Evolutionary conservation across 2,113 vertebrate species (phyloP).

Genomic region (Ceyx margarethae): DNA sequence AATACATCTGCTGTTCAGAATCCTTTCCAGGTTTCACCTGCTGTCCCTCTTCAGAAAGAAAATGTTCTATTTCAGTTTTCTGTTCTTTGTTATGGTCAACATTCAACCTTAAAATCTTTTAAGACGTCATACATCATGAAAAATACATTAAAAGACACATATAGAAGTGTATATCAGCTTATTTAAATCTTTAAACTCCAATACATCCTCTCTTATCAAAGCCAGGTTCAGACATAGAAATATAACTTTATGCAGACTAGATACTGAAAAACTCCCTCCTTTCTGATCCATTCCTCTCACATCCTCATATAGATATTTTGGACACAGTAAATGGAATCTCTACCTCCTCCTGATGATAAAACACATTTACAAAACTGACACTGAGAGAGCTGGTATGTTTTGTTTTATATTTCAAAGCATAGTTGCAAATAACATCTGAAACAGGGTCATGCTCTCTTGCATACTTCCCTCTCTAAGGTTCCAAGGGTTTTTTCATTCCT

Average conservation of each 20-base stretch:
- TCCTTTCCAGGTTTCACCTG: neutral
- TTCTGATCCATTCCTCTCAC: neutral
- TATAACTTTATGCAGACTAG: neutral
- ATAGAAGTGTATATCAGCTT: neutral
- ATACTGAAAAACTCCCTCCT: neutral
- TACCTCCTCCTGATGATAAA: neutral
- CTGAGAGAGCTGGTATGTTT: neutral
- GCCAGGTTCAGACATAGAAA: neutral
- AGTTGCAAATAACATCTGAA: neutral
- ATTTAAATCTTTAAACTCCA: neutral
- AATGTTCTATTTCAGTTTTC: neutral
- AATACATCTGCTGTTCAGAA: neutral
- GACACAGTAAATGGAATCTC: neutral
- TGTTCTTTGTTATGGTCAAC: neutral
- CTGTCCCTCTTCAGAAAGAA: neutral
- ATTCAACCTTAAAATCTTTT: neutral
- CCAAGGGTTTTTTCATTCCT: neutral
- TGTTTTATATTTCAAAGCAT: neutral
- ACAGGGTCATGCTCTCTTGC: neutral
- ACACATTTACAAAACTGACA: neutral
- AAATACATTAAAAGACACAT: neutral
- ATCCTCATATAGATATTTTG: neutral
- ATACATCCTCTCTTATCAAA: neutral
- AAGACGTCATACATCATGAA: neutral
- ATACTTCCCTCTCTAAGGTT: neutral